phyloP scores from a whole-genome alignment of 2,797 vertebrate species.

The Rhodeus uyekii region DNA sequence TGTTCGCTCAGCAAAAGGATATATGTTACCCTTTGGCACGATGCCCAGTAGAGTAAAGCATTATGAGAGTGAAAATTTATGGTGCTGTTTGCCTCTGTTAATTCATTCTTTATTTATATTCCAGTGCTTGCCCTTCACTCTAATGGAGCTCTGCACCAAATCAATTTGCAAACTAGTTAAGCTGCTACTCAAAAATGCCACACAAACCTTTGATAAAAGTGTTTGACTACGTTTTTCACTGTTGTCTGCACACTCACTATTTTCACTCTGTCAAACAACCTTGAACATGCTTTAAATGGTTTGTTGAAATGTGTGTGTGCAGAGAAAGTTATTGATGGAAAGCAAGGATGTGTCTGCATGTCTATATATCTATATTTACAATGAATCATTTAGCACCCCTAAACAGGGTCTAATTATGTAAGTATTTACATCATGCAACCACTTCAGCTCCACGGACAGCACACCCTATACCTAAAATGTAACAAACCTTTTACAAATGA shows the following conservation, averaged over 20 bases:
- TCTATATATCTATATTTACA: not conserved
- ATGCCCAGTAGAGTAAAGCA: constrained; percentile 1
- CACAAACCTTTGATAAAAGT: not conserved
- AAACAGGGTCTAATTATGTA: not conserved
- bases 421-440: not conserved
- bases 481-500: not conserved
- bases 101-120: constrained; percentile 40
- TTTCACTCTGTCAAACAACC: not conserved
- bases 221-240: not conserved
- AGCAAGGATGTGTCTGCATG: not conserved
- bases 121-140: constrained; percentile 23
- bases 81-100: constrained; percentile 15
- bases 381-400: not conserved
- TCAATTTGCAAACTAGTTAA: constrained; percentile 39
- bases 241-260: not conserved
- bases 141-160: constrained; percentile 41
- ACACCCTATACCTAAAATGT: not conserved
- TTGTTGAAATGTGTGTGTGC: not conserved
- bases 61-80: constrained; percentile 18
- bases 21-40: constrained; percentile 1
- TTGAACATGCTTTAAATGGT: constrained; percentile 7
- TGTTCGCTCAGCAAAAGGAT: constrained; percentile 1
- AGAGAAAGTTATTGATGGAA: not conserved
- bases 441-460: constrained; percentile 11
- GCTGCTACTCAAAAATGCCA: constrained; percentile 2